Percentiles rank a stretch among this genome's conserved stretches.
Evolutionary conservation across 2,113 vertebrate genomes (phyloP).

Genomic region (cattle (Bos taurus)): DNA sequence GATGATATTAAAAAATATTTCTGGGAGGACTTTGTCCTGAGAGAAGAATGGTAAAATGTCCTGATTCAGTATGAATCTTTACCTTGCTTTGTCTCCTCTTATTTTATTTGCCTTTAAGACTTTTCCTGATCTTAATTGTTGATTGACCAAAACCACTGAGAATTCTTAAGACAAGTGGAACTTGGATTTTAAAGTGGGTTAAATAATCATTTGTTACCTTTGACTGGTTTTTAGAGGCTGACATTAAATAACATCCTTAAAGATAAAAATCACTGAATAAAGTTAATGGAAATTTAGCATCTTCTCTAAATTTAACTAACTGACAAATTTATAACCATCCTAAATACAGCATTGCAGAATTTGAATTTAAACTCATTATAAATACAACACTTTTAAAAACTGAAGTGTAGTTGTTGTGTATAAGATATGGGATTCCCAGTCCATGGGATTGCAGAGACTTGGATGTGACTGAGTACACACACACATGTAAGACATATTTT

Average conservation of each 20-base stretch:
- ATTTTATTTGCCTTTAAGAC: neutral
- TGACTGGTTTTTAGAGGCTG: neutral
- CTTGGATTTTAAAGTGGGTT: neutral
- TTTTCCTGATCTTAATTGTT: neutral
- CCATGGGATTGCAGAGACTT: neutral
- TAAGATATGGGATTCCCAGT: neutral
- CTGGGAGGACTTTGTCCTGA: neutral
- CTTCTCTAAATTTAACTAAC: neutral
- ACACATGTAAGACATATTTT: neutral
- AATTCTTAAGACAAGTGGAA: neutral
- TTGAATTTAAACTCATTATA: neutral
- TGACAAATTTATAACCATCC: neutral
- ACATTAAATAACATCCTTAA: neutral
- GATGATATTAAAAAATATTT: neutral
- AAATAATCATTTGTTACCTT: neutral
- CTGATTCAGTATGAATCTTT: neutral
- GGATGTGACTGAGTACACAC: neutral
- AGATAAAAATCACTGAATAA: conserved; percentile 1
- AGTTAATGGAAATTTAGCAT: neutral
- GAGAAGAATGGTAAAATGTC: neutral
- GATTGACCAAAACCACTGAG: neutral
- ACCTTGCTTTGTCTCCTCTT: neutral
- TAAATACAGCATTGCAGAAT: neutral
- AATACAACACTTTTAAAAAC: neutral
- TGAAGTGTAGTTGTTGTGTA: neutral